A percentile compares a stretch with the other conserved stretches of the same genome.
phyloP scores from a whole-genome alignment of 2,888 invertebrate genomes.

The Diarsia rubi region DNA sequence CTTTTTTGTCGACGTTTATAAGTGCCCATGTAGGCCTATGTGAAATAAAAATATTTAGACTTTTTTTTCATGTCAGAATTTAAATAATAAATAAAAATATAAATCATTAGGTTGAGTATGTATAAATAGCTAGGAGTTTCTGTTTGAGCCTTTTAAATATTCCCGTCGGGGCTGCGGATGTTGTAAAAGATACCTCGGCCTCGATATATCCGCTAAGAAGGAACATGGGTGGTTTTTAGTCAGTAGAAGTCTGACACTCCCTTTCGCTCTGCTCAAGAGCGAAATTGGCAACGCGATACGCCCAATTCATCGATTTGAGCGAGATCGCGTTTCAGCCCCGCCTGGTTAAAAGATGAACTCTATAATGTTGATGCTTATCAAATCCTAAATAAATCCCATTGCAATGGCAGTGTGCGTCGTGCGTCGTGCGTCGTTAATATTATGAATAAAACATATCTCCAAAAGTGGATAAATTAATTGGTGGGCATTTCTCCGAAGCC shows the following conservation, averaged over 20 bases:
- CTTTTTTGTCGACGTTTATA: too few relatives aligned
- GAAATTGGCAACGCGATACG: background rate
- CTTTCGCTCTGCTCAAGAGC: too few relatives aligned
- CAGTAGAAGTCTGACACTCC: too few relatives aligned
- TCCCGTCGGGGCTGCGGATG: too few relatives aligned
- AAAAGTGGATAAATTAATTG: slow-evolving; percentile 84
- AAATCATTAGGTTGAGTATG: background rate
- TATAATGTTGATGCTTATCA: slow-evolving; percentile 1
- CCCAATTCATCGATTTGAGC: background rate
- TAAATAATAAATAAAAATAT: too few relatives aligned
- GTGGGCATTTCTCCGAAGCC: slow-evolving; percentile 77
- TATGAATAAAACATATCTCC: slow-evolving; percentile 80
- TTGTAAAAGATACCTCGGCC: too few relatives aligned
- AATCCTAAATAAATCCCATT: slow-evolving; percentile 39
- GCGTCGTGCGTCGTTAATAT: slow-evolving; percentile 60
- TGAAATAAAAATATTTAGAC: too few relatives aligned
- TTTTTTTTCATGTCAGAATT: too few relatives aligned
- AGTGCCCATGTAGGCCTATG: too few relatives aligned
- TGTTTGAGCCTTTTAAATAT: background rate
- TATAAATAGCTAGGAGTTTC: background rate
- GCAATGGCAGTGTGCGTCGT: slow-evolving; percentile 12
- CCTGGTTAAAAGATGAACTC: background rate
- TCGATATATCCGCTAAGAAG: too few relatives aligned
- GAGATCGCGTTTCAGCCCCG: slow-evolving; percentile 4
- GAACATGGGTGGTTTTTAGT: too few relatives aligned